Percentiles rank a stretch among this genome's conserved stretches.
Evolutionary conservation across 2,888 invertebrate species (phyloP).

Genomic region (Hololepta plana): DNA sequence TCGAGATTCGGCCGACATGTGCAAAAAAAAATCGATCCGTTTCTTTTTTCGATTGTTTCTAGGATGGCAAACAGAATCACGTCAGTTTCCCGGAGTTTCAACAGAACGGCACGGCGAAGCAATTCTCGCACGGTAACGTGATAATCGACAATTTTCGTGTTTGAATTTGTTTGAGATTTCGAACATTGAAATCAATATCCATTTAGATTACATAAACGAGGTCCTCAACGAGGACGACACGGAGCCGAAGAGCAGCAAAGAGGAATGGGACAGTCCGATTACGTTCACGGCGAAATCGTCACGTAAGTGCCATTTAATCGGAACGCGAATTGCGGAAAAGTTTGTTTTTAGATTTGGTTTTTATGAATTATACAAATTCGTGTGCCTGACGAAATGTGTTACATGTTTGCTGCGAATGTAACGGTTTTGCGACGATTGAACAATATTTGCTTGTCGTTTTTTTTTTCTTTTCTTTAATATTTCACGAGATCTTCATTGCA

Average conservation of each 20-base stretch:
- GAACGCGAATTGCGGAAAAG: too few species aligned
- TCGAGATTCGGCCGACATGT: too few species aligned
- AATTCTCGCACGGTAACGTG: slow-evolving; percentile 76
- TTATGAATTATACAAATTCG: too few species aligned
- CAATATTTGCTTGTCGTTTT: too few species aligned
- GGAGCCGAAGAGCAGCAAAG: slow-evolving; percentile 36
- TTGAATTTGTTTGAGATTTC: neutral
- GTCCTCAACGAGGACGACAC: slow-evolving; percentile 50
- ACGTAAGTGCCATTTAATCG: slow-evolving; percentile 59
- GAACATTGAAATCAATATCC: too few species aligned
- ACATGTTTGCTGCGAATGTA: too few species aligned
- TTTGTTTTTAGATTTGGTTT: too few species aligned
- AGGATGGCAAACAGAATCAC: slow-evolving; percentile 76
- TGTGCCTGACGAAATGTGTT: too few species aligned
- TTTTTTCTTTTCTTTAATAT: too few species aligned
- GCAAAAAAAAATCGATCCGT: slow-evolving; percentile 1
- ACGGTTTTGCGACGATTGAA: too few species aligned
- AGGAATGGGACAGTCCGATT: slow-evolving; percentile 74
- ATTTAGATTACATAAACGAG: slow-evolving; percentile 71
- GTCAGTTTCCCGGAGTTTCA: slow-evolving; percentile 81
- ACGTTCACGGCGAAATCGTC: slow-evolving; percentile 80
- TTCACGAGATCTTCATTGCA: too few species aligned
- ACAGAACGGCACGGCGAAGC: slow-evolving; percentile 75
- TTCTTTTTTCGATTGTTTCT: slow-evolving; percentile 14
- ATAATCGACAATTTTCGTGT: neutral